Evolutionary conservation across 1,140 invertebrate genomes (phyloP).

Genomic region (Drosophila novamexicana): DNA sequence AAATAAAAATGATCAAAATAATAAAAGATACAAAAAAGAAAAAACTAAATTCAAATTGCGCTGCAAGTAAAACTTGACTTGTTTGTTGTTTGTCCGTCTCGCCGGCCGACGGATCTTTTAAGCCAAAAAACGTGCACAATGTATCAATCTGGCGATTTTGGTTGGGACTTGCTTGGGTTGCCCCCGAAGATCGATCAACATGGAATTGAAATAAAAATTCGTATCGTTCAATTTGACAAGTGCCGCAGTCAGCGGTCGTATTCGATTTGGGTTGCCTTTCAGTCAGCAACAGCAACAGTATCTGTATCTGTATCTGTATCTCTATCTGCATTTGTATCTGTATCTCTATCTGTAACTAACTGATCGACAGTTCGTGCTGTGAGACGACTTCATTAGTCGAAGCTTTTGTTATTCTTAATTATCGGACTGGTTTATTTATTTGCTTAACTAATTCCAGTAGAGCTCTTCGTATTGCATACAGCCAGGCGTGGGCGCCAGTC

Average conservation of each 20-base stretch:
- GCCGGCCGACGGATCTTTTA: conserved; percentile 32
- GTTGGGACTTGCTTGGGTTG: conserved; percentile 5
- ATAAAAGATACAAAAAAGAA: conserved; percentile 40
- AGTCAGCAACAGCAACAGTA: background rate
- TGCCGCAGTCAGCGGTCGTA: conserved; percentile 61
- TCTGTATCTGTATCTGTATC: conserved; percentile 15
- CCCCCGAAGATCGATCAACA: conserved; percentile 78
- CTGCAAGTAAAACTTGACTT: conserved; percentile 70
- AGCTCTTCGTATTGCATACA: conserved; percentile 18
- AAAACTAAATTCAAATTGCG: conserved; percentile 78
- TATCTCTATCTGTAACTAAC: conserved; percentile 11
- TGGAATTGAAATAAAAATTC: conserved; percentile 82
- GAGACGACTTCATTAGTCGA: conserved; percentile 72
- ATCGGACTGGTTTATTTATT: conserved; percentile 70
- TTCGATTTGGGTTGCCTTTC: conserved; percentile 9
- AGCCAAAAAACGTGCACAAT: conserved; percentile 83
- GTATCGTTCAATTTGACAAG: conserved; percentile 80
- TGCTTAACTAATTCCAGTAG: conserved; percentile 70
- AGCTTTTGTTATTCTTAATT: conserved; percentile 80
- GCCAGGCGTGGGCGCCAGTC: conserved; percentile 39
- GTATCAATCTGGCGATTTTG: conserved; percentile 81
- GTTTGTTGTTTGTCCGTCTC: conserved; percentile 24
- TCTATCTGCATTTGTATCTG: conserved; percentile 15
- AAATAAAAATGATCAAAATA: conserved; percentile 27
- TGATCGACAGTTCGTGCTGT: conserved; percentile 58